Percentiles rank a stretch among this genome's conserved stretches.
phyloP scores from a whole-genome alignment of 2,113 vertebrate genomes.

The Misgurnus mizolepis region DNA sequence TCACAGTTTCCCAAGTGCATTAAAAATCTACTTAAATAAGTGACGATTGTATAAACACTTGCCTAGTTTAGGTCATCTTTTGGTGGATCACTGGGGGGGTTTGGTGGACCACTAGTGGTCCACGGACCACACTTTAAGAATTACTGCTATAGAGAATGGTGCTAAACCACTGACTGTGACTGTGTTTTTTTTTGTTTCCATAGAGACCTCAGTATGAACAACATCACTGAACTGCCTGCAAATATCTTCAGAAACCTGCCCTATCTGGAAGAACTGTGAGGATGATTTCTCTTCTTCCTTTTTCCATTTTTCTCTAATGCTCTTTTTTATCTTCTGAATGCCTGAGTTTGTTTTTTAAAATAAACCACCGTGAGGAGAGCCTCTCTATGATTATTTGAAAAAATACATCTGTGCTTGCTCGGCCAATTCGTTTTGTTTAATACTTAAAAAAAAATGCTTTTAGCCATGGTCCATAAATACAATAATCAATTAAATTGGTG shows the following conservation, averaged over 20 bases:
- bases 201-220: constrained; percentile 99
- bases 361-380: background rate
- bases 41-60: too few relatives aligned
- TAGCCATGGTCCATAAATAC: too few relatives aligned
- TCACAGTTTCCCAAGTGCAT: too few relatives aligned
- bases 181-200: constrained; percentile 55
- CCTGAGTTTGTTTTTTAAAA: constrained; percentile 36
- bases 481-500: too few relatives aligned
- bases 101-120: too few relatives aligned
- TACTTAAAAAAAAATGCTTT: too few relatives aligned
- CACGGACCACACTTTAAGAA: too few relatives aligned
- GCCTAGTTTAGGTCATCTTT: too few relatives aligned
- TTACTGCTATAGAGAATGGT: background rate
- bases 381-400: background rate
- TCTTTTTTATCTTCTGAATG: constrained; percentile 56
- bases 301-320: background rate
- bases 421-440: background rate
- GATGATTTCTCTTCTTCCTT: constrained; percentile 60
- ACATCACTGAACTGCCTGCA: constrained; percentile 93
- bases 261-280: constrained; percentile 96
- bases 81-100: too few relatives aligned
- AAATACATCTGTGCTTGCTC: background rate
- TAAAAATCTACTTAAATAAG: too few relatives aligned
- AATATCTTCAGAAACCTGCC: constrained; percentile 91
- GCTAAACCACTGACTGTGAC: background rate